Evolutionary conservation across 2,888 invertebrate genomes (phyloP), one percentile per base, ranked within the genome.

Genomic region (Epicampocera succincta): DNA sequence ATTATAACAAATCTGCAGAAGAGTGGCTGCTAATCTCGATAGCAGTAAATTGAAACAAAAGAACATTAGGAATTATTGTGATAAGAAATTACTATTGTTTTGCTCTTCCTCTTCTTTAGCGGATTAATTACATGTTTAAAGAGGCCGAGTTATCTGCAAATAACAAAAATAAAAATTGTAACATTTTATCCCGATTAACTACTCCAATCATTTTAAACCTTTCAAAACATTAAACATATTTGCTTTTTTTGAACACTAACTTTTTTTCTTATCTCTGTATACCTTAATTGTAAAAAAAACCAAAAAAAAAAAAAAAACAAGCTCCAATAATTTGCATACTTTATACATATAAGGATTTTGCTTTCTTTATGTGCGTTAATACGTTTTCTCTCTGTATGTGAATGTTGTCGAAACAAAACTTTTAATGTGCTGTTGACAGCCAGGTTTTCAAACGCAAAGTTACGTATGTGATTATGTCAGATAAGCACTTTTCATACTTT

Each of bases 401-500:
- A 54, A 54, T 61, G 54, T 12, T 13, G 61, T 46, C 17, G 46
- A 61, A 60, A 13, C 68, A 46, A 61, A 60, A 17, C 68, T 19
- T 33, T 33, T 56, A n/a, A 63, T 50, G 21, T 66, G 50, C 66
- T 77, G 25, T 48, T 66, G 11, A 40, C 42, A 56, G 1, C 13
- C 17, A 44, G 8, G 33, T 48, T n/a, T n/a, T 12, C n/a, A 66
- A 29, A 48, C 38, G 2, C 25, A 15, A 58, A 11, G 50, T 13
- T 44, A 3, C n/a, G 21, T 8, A 38, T 17, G 6, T 2, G 17
- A 42, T 5, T 42, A 66, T 65, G 50, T 44, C 46, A 73, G 50
- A 54, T 84, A 84, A 84, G 82, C 79, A 83, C 68, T 75, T 75
- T 80, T 56, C 66, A 73, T 58, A 58, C 42, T 88, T 88, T 66